Base-by-base conservation (phyloP, 35 echinoderm and acorn worm genomes). In the Apostichopus japonicus region DNA sequence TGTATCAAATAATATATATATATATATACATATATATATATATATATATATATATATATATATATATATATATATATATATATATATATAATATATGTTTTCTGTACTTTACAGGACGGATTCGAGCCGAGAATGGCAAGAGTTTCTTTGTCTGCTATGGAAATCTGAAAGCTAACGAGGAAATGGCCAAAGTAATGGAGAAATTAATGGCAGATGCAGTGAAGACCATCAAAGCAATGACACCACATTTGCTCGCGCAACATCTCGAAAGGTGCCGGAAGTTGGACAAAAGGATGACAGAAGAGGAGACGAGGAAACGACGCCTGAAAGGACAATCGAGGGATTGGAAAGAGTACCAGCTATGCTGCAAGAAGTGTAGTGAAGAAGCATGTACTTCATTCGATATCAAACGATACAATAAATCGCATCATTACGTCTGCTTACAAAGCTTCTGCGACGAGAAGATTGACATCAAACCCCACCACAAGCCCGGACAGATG, bases 91-190 rank as follows among this genome's bases (percentile, higher is more conserved):
- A n/a, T n/a, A 33, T 33, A 33, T 33, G 1, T 59, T 59, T 59
- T 5, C 57, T 59, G 11, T 13, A 3, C 57, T 59, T 59, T 59
- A 13, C 57, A 91, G 90, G 90, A 56, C 71, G 90, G 4, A 91
- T 78, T 51, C 70, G 90, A 78, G 90, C 90, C 1, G 8, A 54
- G 55, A 59, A 59, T 78, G 90, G 90, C 5, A 77, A 91, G 72
- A 91, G 90, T 73, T 91, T 23, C 21, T 79, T 91, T 55, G 76
- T 91, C 54, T 91, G 90, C 90, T 91, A 91, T 91, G 90, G 90
- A 6, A 67, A 91, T 53, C 90, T 78, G 33, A 77, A 91, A 79
- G 14, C 54, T 14, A 77, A 91, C 58, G 76, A 91, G 53, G 23
- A 77, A 54, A 56, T 91, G 33, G 27, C 71, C 16, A 77, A 91